Evolutionary conservation across 1,140 invertebrate species (phyloP).

Genomic region (Sarcophaga peregrina): DNA sequence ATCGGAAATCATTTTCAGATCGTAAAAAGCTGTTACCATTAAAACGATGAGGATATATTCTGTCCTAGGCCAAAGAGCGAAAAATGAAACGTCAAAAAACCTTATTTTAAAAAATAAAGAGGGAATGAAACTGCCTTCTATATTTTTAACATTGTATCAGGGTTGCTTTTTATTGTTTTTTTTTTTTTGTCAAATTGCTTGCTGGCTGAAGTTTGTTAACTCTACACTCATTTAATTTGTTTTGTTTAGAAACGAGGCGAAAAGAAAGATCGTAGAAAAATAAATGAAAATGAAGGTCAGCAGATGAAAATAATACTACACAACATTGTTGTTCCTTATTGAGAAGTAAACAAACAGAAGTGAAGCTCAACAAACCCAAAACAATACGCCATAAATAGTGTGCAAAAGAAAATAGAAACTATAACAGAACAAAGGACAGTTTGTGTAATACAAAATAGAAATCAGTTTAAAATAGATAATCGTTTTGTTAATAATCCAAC

Average conservation of each 20-base stretch:
- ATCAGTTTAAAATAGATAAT: not conserved
- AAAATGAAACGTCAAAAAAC: too few species aligned
- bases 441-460: not conserved
- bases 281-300: not conserved
- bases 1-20: too few species aligned
- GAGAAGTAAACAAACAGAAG: not conserved
- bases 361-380: not conserved
- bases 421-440: not conserved
- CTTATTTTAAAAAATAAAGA: too few species aligned
- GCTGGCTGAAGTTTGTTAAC: too few species aligned
- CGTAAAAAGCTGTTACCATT: too few species aligned
- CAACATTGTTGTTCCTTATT: not conserved
- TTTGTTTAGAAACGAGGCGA: not conserved
- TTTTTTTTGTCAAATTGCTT: too few species aligned
- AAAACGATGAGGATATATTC: too few species aligned
- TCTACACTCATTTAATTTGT: not conserved
- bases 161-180: too few species aligned
- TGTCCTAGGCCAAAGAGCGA: too few species aligned
- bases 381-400: not conserved
- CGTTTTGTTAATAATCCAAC: not conserved
- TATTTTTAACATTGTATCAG: too few species aligned
- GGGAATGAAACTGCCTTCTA: too few species aligned
- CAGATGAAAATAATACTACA: not conserved
- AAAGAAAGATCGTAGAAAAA: not conserved
- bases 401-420: not conserved